These are phyloP conservation scores for Hippasteria phrygiana DNA, from an alignment of 53 echinoderm and acorn worm genomes.

Conservation along the genomic window DNA sequence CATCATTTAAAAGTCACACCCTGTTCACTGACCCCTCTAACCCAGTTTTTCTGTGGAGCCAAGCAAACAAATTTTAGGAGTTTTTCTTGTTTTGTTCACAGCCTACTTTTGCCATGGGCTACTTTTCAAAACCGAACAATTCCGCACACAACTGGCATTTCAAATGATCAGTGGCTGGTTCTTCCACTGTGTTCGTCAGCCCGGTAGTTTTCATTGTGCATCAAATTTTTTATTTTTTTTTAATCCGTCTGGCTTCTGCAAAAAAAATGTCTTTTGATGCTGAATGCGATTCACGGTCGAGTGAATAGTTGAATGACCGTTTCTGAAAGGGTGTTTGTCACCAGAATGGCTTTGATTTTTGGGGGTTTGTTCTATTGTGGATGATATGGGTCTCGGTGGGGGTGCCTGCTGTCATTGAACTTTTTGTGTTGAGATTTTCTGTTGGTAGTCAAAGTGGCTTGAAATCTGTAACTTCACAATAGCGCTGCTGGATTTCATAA, in stretches of 20 bases:
- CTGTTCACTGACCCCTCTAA: conserved; percentile 45
- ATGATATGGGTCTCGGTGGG: not conserved
- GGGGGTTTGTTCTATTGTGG: not conserved
- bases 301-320: conserved; percentile 58
- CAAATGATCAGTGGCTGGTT: not conserved
- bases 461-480: conserved; percentile 58
- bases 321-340: conserved; percentile 59
- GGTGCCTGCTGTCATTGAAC: conserved; percentile 43
- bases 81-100: conserved; percentile 41
- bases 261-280: conserved; percentile 51
- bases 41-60: conserved; percentile 26
- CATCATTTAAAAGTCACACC: not conserved
- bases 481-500: conserved; percentile 46
- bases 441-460: not conserved
- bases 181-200: not conserved
- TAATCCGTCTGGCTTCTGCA: conserved; percentile 10
- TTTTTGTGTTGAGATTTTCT: conserved; percentile 39
- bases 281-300: conserved; percentile 20
- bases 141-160: conserved; percentile 1
- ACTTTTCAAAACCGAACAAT: conserved; percentile 31
- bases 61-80: not conserved
- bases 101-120: conserved; percentile 37
- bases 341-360: conserved; percentile 35
- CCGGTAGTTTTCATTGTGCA: conserved; percentile 23
- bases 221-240: conserved; percentile 19